A percentile compares a stretch with the other conserved stretches of the same genome.
phyloP scores from a whole-genome alignment of 2,113 vertebrate genomes.

The Oryctolagus cuniculus region mOryCun1.1 NC_091449.1:24992001-24992500 shows the following conservation, averaged over 20 bases:
- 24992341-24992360: background rate
- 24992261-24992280: background rate
- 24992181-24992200: background rate
- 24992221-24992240: background rate
- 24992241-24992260: background rate
- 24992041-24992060: background rate
- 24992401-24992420: background rate
- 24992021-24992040: background rate
- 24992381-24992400: background rate
- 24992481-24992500: background rate
- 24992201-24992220: background rate
- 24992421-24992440: background rate
- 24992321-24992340: background rate
- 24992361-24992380: background rate
- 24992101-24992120: background rate
- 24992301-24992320: background rate
- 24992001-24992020: background rate
- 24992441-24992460: background rate
- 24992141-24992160: conserved; percentile 55
- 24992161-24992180: conserved; percentile 58
- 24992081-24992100: background rate
- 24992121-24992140: conserved; percentile 62
- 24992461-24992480: background rate
- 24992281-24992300: background rate
- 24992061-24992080: background rate